Evolutionary conservation across 2,888 invertebrate genomes (phyloP).

Genomic region (Ochropleura leucogaster): DNA sequence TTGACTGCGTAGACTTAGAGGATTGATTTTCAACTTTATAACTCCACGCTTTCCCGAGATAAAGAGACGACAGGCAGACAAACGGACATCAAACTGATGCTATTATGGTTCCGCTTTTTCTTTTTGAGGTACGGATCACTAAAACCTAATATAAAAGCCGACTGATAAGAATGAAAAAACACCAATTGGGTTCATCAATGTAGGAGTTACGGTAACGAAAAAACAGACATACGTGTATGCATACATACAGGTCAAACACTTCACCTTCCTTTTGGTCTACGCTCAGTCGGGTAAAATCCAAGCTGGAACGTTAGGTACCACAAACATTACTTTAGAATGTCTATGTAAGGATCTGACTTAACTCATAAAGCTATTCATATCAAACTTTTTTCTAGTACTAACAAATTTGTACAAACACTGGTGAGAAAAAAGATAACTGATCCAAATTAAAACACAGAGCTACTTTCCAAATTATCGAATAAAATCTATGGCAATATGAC

Average conservation of each 20-base stretch:
- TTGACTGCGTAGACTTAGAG: no score
- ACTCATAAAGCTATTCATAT: not conserved
- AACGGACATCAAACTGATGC: no score
- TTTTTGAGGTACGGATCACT: no score
- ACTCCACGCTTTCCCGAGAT: no score
- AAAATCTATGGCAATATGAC: conserved; percentile 36
- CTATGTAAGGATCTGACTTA: not conserved
- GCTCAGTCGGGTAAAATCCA: not conserved
- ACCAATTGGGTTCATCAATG: not conserved
- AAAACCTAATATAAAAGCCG: no score
- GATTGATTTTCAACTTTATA: no score
- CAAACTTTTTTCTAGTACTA: not conserved
- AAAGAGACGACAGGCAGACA: no score
- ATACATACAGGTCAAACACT: conserved; percentile 1
- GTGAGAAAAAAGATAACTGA: not conserved
- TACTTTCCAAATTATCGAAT: conserved; percentile 42
- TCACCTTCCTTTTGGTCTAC: not conserved
- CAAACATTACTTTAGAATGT: not conserved
- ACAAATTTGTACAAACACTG: not conserved
- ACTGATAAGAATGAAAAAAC: not conserved
- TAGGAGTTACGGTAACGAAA: not conserved
- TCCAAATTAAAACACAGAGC: conserved; percentile 6
- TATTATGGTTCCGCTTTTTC: no score
- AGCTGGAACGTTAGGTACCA: not conserved
- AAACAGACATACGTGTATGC: not conserved